phyloP scores from a whole-genome alignment of 2,888 invertebrate species.

The Epinotia ramella region DNA sequence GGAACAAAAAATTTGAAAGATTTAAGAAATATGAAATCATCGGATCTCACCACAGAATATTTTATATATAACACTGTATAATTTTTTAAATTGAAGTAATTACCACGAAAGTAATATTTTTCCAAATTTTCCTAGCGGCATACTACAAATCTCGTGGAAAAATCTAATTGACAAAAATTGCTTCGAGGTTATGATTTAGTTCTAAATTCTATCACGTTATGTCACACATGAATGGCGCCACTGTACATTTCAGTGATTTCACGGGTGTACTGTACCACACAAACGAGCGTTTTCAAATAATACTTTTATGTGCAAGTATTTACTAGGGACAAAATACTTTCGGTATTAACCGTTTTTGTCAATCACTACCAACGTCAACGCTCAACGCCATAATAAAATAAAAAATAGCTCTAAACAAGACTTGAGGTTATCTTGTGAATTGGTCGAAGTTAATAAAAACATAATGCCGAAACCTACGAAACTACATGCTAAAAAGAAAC shows the following conservation, averaged over 20 bases:
- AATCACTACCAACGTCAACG: constrained; percentile 13
- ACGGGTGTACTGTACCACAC: background rate
- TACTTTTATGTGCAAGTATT: constrained; percentile 10
- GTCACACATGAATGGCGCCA: constrained; percentile 53
- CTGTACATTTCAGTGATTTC: background rate
- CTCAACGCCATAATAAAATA: background rate
- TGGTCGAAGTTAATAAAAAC: constrained; percentile 6
- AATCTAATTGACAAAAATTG: constrained; percentile 50
- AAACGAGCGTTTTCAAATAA: constrained; percentile 10
- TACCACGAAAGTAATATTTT: constrained; percentile 83
- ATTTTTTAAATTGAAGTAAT: constrained; percentile 65
- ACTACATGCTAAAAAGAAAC: constrained; percentile 75
- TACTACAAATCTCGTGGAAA: constrained; percentile 69
- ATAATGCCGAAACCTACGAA: constrained; percentile 79
- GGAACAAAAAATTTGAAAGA: constrained; percentile 8
- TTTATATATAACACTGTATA: constrained; percentile 53
- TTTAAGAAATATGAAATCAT: constrained; percentile 22
- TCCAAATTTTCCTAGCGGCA: constrained; percentile 84
- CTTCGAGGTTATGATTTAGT: constrained; percentile 67
- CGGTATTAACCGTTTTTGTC: constrained; percentile 10
- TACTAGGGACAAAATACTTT: constrained; percentile 10
- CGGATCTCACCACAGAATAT: constrained; percentile 53
- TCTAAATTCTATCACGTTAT: constrained; percentile 56
- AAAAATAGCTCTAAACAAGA: constrained; percentile 32
- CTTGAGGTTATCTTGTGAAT: constrained; percentile 28